Evolutionary conservation across 1,140 invertebrate genomes (phyloP).

Genomic region (Neotoxoptera formosana): DNA sequence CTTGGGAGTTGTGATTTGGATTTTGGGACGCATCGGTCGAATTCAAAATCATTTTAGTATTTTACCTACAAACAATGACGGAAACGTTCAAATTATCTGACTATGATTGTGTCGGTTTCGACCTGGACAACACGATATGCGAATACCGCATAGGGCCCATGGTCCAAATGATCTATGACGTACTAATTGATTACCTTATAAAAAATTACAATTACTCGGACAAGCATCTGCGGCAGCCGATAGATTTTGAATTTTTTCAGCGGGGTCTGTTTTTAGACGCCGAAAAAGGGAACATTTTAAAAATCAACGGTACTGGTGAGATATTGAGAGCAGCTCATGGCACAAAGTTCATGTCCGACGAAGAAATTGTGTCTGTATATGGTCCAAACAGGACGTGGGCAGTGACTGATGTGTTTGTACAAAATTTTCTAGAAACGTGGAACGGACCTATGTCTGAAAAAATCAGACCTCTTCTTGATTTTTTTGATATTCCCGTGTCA

Average conservation of each 20-base stretch:
- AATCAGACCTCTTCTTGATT: conserved; percentile 76
- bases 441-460: conserved; percentile 69
- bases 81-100: conserved; percentile 65
- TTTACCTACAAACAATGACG: not conserved
- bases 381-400: conserved; percentile 71
- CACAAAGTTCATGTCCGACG: conserved; percentile 68
- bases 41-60: not conserved
- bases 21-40: not conserved
- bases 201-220: conserved; percentile 70
- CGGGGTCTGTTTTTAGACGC: conserved; percentile 80
- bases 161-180: conserved; percentile 71
- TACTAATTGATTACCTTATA: conserved; percentile 72
- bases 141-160: conserved; percentile 73
- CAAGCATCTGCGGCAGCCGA: conserved; percentile 66
- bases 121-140: conserved; percentile 79
- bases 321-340: conserved; percentile 77
- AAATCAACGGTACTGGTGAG: conserved; percentile 69
- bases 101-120: conserved; percentile 83
- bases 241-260: conserved; percentile 71
- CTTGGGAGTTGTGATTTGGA: not conserved
- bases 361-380: conserved; percentile 72
- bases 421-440: conserved; percentile 70
- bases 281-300: conserved; percentile 76
- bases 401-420: conserved; percentile 66
- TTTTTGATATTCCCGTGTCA: conserved; percentile 76